These are phyloP conservation scores for Pseudorasbora parva DNA, from an alignment of 2,113 vertebrate genomes.

Conservation along the genomic window DNA sequence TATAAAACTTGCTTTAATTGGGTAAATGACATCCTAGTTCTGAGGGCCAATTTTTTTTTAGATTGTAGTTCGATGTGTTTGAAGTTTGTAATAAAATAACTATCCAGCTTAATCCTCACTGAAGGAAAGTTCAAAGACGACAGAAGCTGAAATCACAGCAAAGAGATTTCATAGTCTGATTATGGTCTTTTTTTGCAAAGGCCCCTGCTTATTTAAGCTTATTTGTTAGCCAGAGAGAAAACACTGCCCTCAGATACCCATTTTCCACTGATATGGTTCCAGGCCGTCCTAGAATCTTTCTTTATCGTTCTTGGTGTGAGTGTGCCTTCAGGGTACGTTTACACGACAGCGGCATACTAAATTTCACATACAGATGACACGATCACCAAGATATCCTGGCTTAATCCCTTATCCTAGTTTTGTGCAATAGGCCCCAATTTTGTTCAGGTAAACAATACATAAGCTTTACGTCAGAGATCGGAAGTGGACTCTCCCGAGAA, in stretches of 20 bases:
- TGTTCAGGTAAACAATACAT: no score
- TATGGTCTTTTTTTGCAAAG: background rate
- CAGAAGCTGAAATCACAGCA: background rate
- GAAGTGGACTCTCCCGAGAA: no score
- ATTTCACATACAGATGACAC: no score
- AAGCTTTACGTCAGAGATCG: no score
- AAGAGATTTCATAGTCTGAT: slow-evolving; percentile 1
- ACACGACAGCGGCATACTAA: no score
- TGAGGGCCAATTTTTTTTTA: background rate
- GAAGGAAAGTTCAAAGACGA: slow-evolving; percentile 15
- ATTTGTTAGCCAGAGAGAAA: background rate
- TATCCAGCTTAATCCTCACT: background rate
- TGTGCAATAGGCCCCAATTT: no score
- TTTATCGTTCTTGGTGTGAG: no score
- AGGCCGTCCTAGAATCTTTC: no score
- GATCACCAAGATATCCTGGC: no score
- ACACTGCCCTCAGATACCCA: background rate
- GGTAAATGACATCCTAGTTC: background rate
- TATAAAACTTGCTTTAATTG: background rate
- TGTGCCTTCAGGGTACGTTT: no score
- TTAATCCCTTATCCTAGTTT: no score
- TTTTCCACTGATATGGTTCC: no score
- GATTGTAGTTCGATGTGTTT: background rate
- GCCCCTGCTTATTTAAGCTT: background rate
- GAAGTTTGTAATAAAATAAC: slow-evolving; percentile 16